Evolutionary conservation across 30 jellyfish, hydroid and myxozoan genomes (phyloP).

Genomic region (Clytia hemisphaerica): DNA sequence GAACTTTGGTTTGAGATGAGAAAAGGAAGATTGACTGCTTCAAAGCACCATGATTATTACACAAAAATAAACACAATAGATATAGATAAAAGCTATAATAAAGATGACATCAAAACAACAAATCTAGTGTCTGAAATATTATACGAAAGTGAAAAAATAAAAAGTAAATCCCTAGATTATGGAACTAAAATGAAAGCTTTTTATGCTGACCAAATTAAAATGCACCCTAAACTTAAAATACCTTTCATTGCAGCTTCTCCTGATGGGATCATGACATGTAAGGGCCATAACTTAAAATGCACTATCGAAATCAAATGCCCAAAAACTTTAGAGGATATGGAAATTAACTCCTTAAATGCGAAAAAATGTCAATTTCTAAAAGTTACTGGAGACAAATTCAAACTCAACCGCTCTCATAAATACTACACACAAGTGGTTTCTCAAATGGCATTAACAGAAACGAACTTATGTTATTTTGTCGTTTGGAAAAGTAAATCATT

Average conservation of each 20-base stretch:
- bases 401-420: constrained; percentile 16
- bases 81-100: not conserved
- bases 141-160: not conserved
- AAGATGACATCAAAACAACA: not conserved
- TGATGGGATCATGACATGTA: constrained; percentile 32
- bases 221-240: not conserved
- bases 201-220: not conserved
- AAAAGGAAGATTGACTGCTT: constrained; percentile 41
- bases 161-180: constrained; percentile 4
- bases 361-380: constrained; percentile 16
- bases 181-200: constrained; percentile 12
- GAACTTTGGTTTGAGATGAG: constrained; percentile 26
- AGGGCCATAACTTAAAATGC: constrained; percentile 6
- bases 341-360: not conserved
- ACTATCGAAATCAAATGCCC: constrained; percentile 36
- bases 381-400: not conserved
- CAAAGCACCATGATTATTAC: constrained; percentile 17
- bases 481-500: constrained; percentile 10
- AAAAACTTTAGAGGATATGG: not conserved
- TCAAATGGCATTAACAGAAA: constrained; percentile 19
- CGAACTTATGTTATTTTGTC: not conserved
- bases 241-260: constrained; percentile 43
- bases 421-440: constrained; percentile 27
- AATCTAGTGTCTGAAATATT: constrained; percentile 11
- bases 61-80: constrained; percentile 29